Evolutionary conservation across 2,888 invertebrate species (phyloP), one percentile per base, ranked within the genome.

Genomic region (Sphecodes monilicornis): DNA sequence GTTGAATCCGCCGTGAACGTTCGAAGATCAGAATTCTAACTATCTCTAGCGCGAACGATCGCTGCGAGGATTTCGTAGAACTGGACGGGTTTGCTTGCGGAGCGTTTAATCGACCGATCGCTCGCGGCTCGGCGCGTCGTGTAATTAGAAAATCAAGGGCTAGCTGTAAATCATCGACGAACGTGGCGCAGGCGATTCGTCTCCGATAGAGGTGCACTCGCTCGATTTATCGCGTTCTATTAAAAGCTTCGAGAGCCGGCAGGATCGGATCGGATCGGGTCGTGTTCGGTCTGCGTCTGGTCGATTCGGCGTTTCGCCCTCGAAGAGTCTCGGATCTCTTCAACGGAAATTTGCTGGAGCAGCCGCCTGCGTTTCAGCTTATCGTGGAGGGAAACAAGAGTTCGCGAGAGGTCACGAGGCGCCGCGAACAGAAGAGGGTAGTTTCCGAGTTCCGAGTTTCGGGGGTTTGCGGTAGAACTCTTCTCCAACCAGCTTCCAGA

Each of bases 181-280:
- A 46, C 60, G 13, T 16, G 71, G 41, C 57, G 57, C 13, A 16
- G 72, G 43, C 36, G 79, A 89, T 86, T 79, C 85, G 82, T 85
- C 54, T 86, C 79, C 81, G 84, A 90, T 88, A 76, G 69, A 74
- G 74, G 64, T 41, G 66, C 81, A 80, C 80, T 87, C 26, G 68
- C 68, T 79, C 73, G 81, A 83, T 90, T 90, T 89, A 87, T 85
- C 76, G 69, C 10, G 68, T 4, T 68, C 86, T 90, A 89, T 90
- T 89, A 90, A 90, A 90, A 90, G 89, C 89, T 11, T 86, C 83
- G 41, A 90, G 90, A 81, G 85, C 79, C 29, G 8, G 18, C 76
- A 78, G 81, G 75, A 78, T 90, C 86, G 85, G 85, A 5, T 54
- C 54, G 43, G 13, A 43, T 13, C 10, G 13, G 13, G n/a, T n/a